Base-by-base conservation (phyloP, 30 jellyfish, hydroid and myxozoan species). In the Hydractinia symbiolongicarpus region DNA sequence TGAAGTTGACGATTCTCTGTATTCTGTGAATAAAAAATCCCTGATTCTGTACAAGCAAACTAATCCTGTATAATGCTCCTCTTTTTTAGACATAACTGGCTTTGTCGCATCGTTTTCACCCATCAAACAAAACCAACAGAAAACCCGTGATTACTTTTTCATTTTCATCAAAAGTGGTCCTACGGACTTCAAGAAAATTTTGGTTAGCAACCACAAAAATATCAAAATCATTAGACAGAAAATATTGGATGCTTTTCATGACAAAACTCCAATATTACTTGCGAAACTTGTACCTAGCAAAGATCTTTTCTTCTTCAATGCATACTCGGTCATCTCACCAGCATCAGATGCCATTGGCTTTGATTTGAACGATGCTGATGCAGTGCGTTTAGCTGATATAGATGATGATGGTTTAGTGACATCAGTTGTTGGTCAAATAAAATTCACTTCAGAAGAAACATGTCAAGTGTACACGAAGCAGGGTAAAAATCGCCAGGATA, bases 351-450 rank as follows among this genome's bases (percentile, higher is more conserved):
- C 51, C 51, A 13, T 67, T 13, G 51, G 14, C 51, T 67, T 67
- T 20, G 51, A 67, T 67, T 11, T 67, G 50, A 67, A 67, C 51
- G 78, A 67, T 21, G 78, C 78, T 13, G 78, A 67, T 67, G 78
- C 78, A 10, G 50, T 20, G 21, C 20, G 14, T 13, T 67, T 67
- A 20, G 11, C 50, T 13, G 50, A 20, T 15, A 67, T 67, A 10
- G 14, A 67, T 13, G 78, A 67, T 49, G 78, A 15, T 13, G 78
- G 78, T 20, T 15, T 67, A 49, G 50, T 67, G 14, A 13, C 11
- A 20, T 67, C 78, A 10, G 11, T 67, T 0, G 78, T 67, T 21
- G 78, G 78, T 15, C 14, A 67, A 21, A 20, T 67, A 11, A 13
- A 21, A 13, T 67, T 67, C 21, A 13, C 78, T 13, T 10, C 19